Percentiles rank a stretch among this genome's conserved stretches.
phyloP scores from a whole-genome alignment of 2,888 invertebrate genomes.

The Ptilodon capucinus region DNA sequence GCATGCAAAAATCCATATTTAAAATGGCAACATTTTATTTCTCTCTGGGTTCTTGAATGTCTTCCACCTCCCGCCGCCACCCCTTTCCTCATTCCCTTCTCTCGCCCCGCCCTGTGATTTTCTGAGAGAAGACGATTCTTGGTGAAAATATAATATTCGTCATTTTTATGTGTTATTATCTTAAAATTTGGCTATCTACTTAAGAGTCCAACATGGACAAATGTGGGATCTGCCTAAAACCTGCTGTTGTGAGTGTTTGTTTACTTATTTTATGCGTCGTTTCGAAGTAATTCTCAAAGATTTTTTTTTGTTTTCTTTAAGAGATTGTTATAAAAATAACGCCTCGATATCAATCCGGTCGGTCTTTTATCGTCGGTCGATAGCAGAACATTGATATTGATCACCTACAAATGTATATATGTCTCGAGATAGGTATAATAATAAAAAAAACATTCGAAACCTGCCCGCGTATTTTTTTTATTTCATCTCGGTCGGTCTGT shows the following conservation, averaged over 20 bases:
- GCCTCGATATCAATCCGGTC: conserved; percentile 38
- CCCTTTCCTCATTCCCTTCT: conserved; percentile 43
- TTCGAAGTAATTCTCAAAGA: conserved; percentile 53
- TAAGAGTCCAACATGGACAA: conserved; percentile 65
- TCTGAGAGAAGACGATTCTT: conserved; percentile 52
- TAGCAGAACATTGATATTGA: conserved; percentile 18
- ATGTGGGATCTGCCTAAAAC: conserved; percentile 75
- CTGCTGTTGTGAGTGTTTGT: conserved; percentile 67
- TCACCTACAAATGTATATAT: conserved; percentile 22
- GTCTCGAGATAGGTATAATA: conserved; percentile 34
- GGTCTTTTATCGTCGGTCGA: conserved; percentile 22
- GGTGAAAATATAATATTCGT: conserved; percentile 63
- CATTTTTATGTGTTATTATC: conserved; percentile 54
- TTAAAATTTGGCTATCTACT: conserved; percentile 37
- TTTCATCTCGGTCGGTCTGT: conserved; percentile 60
- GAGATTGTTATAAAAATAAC: conserved; percentile 70
- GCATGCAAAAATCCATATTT: background rate
- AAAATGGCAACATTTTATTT: conserved; percentile 15
- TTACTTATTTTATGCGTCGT: conserved; percentile 40
- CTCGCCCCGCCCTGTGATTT: conserved; percentile 60
- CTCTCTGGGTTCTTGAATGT: conserved; percentile 27
- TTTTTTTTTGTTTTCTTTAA: conserved; percentile 77
- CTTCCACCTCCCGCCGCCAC: conserved; percentile 32
- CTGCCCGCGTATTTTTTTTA: conserved; percentile 79
- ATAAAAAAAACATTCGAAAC: conserved; percentile 73